Conservation (phyloP, 2,888 invertebrate genomes). For the Pilophorus perplexus region DNA sequence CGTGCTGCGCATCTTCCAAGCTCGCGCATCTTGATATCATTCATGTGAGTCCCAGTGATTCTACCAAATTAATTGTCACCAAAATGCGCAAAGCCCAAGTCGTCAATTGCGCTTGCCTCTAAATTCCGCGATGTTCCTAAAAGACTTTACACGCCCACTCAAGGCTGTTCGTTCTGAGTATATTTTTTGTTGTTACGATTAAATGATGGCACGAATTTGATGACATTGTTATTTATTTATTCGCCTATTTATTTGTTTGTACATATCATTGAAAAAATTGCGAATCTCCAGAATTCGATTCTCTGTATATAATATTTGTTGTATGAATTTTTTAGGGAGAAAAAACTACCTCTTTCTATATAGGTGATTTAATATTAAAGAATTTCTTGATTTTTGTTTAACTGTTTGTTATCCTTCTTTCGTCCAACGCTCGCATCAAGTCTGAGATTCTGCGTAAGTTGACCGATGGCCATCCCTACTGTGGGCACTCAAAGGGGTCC, state of each 20-base stretch:
- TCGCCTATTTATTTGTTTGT: slow-evolving; percentile 38
- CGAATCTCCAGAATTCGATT: slow-evolving; percentile 19
- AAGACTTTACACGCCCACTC: slow-evolving; percentile 10
- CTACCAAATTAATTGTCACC: slow-evolving; percentile 62
- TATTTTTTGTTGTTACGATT: slow-evolving; percentile 12
- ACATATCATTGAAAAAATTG: slow-evolving; percentile 28
- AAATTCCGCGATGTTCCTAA: slow-evolving; percentile 48
- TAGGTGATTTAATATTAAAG: slow-evolving; percentile 25
- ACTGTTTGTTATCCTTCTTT: too few species aligned
- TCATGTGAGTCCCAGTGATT: slow-evolving; percentile 63
- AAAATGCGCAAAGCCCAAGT: slow-evolving; percentile 71
- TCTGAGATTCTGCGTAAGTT: too few species aligned
- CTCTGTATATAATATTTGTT: slow-evolving; percentile 26
- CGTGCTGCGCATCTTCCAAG: slow-evolving; percentile 69
- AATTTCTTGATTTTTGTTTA: too few species aligned
- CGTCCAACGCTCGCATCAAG: too few species aligned
- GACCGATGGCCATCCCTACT: too few species aligned
- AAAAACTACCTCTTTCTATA: slow-evolving; percentile 31
- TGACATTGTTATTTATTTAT: slow-evolving; percentile 37
- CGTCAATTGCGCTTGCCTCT: slow-evolving; percentile 70
- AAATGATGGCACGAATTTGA: too few species aligned
- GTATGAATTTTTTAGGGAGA: slow-evolving; percentile 1
- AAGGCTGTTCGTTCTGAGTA: neutral
- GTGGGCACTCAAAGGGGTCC: too few species aligned
- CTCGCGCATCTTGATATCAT: slow-evolving; percentile 64